A percentile compares a stretch with the other conserved stretches of the same genome.
Evolutionary conservation across 2,888 invertebrate genomes (phyloP).

Genomic region (Julus scanicus): DNA sequence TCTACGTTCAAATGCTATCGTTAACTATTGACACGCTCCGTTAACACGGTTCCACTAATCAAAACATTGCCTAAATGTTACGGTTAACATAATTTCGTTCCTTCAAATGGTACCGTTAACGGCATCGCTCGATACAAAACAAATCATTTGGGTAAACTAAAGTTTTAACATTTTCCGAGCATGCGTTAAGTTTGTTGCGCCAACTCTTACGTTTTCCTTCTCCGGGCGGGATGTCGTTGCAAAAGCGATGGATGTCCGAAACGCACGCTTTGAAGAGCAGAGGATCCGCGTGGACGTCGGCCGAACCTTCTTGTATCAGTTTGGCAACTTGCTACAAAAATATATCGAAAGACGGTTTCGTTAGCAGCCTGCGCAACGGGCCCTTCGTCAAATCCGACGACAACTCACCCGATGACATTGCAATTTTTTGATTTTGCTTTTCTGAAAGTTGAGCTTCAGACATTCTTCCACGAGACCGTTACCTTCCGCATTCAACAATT

Average conservation of each 20-base stretch:
- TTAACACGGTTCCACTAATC: no score
- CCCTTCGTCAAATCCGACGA: background rate
- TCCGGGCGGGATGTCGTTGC: conserved; percentile 77
- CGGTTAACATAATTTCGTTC: no score
- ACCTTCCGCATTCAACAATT: conserved; percentile 68
- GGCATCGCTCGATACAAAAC: no score
- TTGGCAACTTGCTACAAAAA: conserved; percentile 79
- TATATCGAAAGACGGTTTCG: background rate
- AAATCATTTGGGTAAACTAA: no score
- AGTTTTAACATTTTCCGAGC: no score
- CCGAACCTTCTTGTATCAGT: conserved; percentile 83
- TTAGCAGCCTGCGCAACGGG: no score
- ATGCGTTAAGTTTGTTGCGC: no score
- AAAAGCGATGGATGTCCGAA: conserved; percentile 73
- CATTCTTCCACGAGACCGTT: conserved; percentile 85
- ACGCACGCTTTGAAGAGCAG: conserved; percentile 88
- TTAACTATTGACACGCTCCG: no score
- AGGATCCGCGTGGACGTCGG: conserved; percentile 96
- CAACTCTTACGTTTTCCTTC: conserved; percentile 92
- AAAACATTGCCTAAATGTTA: no score
- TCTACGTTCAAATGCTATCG: no score
- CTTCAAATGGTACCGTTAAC: no score
- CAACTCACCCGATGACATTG: conserved; percentile 73
- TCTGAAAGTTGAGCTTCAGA: conserved; percentile 74
- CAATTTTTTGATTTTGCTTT: conserved; percentile 76